Conservation (phyloP, 2,797 vertebrate species). For the Xenopus petersii region DNA sequence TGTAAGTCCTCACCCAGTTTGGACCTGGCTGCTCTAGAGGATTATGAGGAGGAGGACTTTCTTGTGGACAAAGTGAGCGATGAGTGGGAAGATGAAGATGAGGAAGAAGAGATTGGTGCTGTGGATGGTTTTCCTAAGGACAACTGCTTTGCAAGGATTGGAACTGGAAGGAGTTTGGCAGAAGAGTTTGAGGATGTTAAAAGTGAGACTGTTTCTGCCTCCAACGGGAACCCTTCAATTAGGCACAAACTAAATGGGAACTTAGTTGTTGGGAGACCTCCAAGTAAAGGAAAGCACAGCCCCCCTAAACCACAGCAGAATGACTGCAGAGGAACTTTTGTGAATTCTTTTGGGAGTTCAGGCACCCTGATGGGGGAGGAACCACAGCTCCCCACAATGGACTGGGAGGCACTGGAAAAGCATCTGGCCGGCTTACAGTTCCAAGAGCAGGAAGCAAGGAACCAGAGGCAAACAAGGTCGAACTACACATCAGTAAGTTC, state of each 20-base stretch:
- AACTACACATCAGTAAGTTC: slow-evolving; percentile 89
- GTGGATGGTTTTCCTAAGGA: slow-evolving; percentile 63
- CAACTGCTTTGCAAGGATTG: slow-evolving; percentile 64
- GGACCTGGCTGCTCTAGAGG: slow-evolving; percentile 85
- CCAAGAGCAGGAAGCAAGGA: slow-evolving; percentile 84
- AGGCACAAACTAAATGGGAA: slow-evolving; percentile 86
- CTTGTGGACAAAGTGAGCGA: slow-evolving; percentile 85
- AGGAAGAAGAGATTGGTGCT: slow-evolving; percentile 70
- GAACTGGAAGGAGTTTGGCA: slow-evolving; percentile 71
- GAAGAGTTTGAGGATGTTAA: slow-evolving; percentile 79
- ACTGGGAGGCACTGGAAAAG: slow-evolving; percentile 93
- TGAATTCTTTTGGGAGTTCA: slow-evolving; percentile 59
- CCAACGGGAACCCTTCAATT: slow-evolving; percentile 64
- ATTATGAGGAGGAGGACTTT: slow-evolving; percentile 87
- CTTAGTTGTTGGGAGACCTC: slow-evolving; percentile 65
- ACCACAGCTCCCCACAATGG: slow-evolving; percentile 87
- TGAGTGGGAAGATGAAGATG: slow-evolving; percentile 80
- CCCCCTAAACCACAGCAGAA: slow-evolving; percentile 57
- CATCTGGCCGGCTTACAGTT: slow-evolving; percentile 92
- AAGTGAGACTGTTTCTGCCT: slow-evolving; percentile 56
- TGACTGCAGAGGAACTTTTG: slow-evolving; percentile 48
- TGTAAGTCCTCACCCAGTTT: slow-evolving; percentile 85
- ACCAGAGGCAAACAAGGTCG: slow-evolving; percentile 75
- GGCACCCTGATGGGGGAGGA: slow-evolving; percentile 70
- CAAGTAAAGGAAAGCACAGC: slow-evolving; percentile 50